Base-by-base conservation (phyloP, 2,888 invertebrate species). In the Mythimna albipuncta region DNA sequence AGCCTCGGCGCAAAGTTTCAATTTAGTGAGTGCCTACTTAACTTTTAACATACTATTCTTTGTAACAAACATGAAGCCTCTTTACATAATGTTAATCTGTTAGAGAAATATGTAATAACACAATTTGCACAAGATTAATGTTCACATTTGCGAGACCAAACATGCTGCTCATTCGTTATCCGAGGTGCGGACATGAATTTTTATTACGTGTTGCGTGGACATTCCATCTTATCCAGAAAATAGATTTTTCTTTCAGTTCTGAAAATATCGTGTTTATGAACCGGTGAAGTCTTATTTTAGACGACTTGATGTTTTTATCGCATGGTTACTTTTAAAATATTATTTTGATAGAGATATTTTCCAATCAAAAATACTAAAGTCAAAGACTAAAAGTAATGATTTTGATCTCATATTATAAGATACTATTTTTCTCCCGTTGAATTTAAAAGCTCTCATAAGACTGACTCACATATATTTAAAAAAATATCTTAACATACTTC, bases 1-100 rank as follows among this genome's bases (percentile, higher is more conserved):
- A 91, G 91, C 78, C 85, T 92, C 79, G 93, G 92, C 66, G 90
- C 91, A 61, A 93, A 94, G 90, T 92, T 91, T 84, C 89, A 90
- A 85, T 92, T 92, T 79, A 88, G 94, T 95, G 86, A 94, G 95
- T 93, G 85, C 77, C 75, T 44, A 63, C 73, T 80, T 79, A 62
- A 79, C 82, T 81, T 72, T 76, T 75, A 66, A 75, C 47, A 47
- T 6, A 47, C 47, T 16, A 47, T 47, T 47, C 19, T 47, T 47
- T 47, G 2, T 47, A 81, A 69, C 61, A 69, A 72, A 69, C 59
- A 67, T 19, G 32, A 44, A 59, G 50, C n/a, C 41, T 11, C n/a
- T 52, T 66, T 57, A 59, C 62, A 64, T 59, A 69, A 68, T 64
- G 50, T 61, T 63, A 57, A 57, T 38, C 26, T 47, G 58, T 55